phyloP scores from a whole-genome alignment of 2,888 invertebrate genomes.

The Eurytoma californica region DNA sequence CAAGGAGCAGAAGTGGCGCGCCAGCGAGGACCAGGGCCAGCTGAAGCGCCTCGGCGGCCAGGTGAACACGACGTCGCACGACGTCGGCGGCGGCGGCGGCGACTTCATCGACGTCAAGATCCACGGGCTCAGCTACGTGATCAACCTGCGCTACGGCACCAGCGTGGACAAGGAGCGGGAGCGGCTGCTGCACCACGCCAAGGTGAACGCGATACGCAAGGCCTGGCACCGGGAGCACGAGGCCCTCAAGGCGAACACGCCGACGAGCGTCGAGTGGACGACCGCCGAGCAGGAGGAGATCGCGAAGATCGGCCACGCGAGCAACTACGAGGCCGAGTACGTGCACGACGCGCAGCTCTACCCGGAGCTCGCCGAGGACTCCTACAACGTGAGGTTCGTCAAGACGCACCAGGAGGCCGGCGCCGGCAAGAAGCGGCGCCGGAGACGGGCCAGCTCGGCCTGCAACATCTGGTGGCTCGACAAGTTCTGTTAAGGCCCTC shows the following conservation, averaged over 20 bases:
- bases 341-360: conserved; percentile 92
- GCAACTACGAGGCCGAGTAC: conserved; percentile 93
- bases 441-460: conserved; percentile 81
- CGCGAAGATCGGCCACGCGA: conserved; percentile 87
- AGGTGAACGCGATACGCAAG: conserved; percentile 88
- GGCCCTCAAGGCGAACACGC: conserved; percentile 85
- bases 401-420: conserved; percentile 82
- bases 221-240: conserved; percentile 96
- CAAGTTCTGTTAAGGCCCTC: conserved; percentile 68
- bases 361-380: conserved; percentile 96
- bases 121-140: conserved; percentile 91
- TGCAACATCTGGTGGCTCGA: conserved; percentile 77
- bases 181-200: conserved; percentile 92
- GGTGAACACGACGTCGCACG: conserved; percentile 94
- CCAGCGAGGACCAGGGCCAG: conserved; percentile 91
- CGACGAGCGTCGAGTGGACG: conserved; percentile 90
- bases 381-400: conserved; percentile 93
- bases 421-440: conserved; percentile 81
- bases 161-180: conserved; percentile 92
- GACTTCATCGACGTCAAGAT: conserved; percentile 87
- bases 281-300: conserved; percentile 93
- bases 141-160: conserved; percentile 96
- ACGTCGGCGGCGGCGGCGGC: conserved; percentile 84
- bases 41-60: conserved; percentile 92
- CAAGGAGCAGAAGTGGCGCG: conserved; percentile 93